phyloP scores from a whole-genome alignment of 64 coral and sea anemone genomes.

The Dendronephthya gigantea region DNA sequence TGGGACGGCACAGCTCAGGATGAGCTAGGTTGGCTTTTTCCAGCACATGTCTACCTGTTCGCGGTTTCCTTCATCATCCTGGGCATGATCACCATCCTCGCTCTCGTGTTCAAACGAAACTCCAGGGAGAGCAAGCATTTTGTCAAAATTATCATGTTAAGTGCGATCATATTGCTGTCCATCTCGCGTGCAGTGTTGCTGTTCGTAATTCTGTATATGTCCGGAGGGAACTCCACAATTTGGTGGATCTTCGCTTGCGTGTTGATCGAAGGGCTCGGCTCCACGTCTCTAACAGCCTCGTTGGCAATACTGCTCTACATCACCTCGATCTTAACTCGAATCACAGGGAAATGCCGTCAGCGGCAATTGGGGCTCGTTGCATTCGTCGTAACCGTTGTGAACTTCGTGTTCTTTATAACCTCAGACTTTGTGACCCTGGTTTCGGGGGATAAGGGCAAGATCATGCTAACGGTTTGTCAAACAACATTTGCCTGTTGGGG shows the following conservation, averaged over 20 bases:
- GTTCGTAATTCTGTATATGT: not conserved
- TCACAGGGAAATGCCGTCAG: not conserved
- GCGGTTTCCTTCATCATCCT: not conserved
- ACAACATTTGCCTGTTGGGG: not conserved
- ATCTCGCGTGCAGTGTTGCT: not conserved
- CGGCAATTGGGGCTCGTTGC: not conserved
- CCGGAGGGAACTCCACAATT: not conserved
- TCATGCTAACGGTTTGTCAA: not conserved
- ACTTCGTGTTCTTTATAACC: not conserved
- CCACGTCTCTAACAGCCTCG: not conserved
- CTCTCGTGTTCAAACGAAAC: not conserved
- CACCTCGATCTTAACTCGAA: not conserved
- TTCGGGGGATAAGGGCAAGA: not conserved
- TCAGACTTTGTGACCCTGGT: not conserved
- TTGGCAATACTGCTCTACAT: not conserved
- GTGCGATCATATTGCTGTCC: not conserved
- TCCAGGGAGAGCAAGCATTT: not conserved
- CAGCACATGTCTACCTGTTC: not conserved
- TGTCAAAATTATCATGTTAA: not conserved
- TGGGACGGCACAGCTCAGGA: not conserved
- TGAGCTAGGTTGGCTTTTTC: not conserved
- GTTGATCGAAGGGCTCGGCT: not conserved
- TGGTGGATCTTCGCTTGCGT: not conserved
- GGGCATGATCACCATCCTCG: not conserved
- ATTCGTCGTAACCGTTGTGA: not conserved